Base-by-base conservation (phyloP, 2,888 invertebrate species). In the Prosopocoilus inquinatus region DNA sequence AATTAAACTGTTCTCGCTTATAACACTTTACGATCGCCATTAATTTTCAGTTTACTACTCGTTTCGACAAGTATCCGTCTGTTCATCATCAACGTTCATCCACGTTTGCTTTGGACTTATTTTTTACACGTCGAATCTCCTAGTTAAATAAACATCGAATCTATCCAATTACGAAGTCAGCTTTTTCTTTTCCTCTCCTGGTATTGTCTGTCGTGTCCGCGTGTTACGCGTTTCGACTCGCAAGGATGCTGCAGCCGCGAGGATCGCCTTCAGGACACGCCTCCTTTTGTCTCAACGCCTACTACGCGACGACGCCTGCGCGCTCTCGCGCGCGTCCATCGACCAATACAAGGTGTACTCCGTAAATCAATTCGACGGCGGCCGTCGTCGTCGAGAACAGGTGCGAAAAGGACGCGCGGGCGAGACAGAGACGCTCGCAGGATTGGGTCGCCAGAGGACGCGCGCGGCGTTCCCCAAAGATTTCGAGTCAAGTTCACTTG, bases 241-340 rank as follows among this genome's bases (percentile, higher is more conserved):
- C 3, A 28, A 28, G 20, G 20, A 28, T 38, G 38, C 38, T 12
- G 38, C 9, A 35, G 35, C 28, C 11, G 16, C 28, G n/a, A 43
- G 43, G 16, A 43, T 43, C 16, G 28, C 43, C 43, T n/a, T 28
- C 39, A 39, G 35, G 47, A 66, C 66, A 66, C 75, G 73, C 75
- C 75, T 63, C 59, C 70, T 68, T 70, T 73, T 74, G 74, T 75
- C 71, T 74, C 71, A 72, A 72, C 72, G 71, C 70, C 73, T 70
- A 68, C 69, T 59, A 60, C 47, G 61, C 55, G 36, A 53, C 34
- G 56, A 70, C 74, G 75, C 74, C 60, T 70, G 74, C 75, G 74
- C 69, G 61, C 35, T 64, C 72, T 70, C 70, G 69, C 72, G 72
- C 61, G 52, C 51, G n/a, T 32, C 44, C 12, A 50, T 57, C 60